Percentiles rank a stretch among this genome's conserved stretches.
Evolutionary conservation across 1,140 invertebrate species (phyloP).

Genomic region (Sitophilus oryzae): DNA sequence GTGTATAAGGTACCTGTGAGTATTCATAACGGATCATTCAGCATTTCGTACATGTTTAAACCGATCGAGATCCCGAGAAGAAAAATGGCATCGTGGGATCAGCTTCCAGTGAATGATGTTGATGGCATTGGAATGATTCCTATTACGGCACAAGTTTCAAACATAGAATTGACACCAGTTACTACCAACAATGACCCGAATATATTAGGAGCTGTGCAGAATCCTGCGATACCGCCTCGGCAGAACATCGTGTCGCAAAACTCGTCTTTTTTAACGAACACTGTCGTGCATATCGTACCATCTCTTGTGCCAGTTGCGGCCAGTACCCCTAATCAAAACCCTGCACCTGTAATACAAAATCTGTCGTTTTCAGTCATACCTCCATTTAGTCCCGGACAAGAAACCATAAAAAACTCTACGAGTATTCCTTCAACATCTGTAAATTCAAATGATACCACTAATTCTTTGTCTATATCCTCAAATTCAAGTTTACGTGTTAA

Average conservation of each 20-base stretch:
- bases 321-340: no score
- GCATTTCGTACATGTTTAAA: conserved; percentile 14
- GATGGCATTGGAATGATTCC: no score
- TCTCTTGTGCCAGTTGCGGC: no score
- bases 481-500: not conserved
- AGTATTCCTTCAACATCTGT: no score
- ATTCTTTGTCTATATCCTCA: not conserved
- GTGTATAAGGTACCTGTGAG: conserved; percentile 26
- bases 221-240: not conserved
- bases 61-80: not conserved
- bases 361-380: no score
- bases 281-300: no score
- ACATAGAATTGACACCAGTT: conserved; percentile 2
- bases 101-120: conserved; percentile 1
- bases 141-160: no score
- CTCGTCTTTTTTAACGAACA: no score
- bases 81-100: conserved; percentile 19
- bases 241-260: no score
- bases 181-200: not conserved
- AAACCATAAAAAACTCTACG: no score
- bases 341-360: no score
- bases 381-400: no score
- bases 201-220: not conserved
- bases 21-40: conserved; percentile 18
- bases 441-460: not conserved